Percentiles rank a stretch among this genome's conserved stretches.
These are phyloP conservation scores for Galaxea fascicularis DNA, from an alignment of 92 coral and sea anemone species.

Conservation along the genomic window DNA sequence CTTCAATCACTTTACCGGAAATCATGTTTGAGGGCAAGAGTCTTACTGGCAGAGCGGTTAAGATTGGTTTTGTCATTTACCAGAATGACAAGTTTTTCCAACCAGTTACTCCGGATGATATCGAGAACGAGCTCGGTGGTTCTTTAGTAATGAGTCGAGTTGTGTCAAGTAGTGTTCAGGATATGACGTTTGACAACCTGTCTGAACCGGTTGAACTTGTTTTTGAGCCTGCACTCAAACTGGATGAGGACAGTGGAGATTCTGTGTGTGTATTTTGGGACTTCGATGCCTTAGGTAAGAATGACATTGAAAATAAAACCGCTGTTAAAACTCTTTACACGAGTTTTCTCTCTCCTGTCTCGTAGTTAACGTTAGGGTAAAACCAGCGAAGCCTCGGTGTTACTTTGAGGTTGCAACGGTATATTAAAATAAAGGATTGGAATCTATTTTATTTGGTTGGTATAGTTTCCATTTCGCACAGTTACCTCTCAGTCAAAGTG, in stretches of 20 bases:
- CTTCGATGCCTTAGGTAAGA: conserved; percentile 58
- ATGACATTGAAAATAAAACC: not conserved
- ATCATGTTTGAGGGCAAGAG: conserved; percentile 50
- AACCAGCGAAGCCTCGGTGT: no score
- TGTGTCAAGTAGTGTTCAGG: conserved; percentile 62
- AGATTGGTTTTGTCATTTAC: conserved; percentile 77
- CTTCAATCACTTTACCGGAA: conserved; percentile 68
- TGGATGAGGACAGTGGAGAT: conserved; percentile 2
- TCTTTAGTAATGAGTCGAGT: conserved; percentile 63
- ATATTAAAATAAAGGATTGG: no score
- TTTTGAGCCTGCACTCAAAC: conserved; percentile 38
- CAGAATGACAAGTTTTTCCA: conserved; percentile 85
- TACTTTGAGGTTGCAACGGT: no score
- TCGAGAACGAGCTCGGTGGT: conserved; percentile 8
- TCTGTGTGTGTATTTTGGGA: conserved; percentile 68
- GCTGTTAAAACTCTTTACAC: not conserved
- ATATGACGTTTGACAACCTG: conserved; percentile 54
- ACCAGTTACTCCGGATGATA: conserved; percentile 42
- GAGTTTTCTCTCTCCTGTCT: no score
- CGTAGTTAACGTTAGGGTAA: not conserved
- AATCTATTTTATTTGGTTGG: no score
- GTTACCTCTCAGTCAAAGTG: no score
- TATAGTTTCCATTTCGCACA: no score
- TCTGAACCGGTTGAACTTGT: conserved; percentile 59
- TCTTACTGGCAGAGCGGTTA: conserved; percentile 42